Evolutionary conservation across 1,140 invertebrate genomes (phyloP).

Genomic region (Pseudomyrmex gracilis): DNA sequence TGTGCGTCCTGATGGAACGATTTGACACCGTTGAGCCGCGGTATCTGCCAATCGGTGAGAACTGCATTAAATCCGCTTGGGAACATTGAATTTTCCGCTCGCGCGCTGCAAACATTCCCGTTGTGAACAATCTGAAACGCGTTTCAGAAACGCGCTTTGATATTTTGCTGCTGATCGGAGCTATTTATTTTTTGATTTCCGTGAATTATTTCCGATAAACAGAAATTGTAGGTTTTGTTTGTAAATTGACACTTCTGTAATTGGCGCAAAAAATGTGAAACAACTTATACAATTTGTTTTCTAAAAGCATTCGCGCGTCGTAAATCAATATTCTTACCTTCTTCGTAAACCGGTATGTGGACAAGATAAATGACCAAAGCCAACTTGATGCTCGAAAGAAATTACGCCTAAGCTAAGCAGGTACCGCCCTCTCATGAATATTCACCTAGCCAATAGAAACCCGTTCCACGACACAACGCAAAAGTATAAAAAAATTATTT

Average conservation of each 20-base stretch:
- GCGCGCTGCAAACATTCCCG: constrained; percentile 22
- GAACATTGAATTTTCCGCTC: constrained; percentile 71
- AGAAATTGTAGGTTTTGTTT: background rate
- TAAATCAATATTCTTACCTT: constrained; percentile 17
- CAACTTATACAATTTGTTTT: background rate
- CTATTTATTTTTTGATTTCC: background rate
- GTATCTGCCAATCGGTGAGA: constrained; percentile 74
- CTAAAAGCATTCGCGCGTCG: background rate
- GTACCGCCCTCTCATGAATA: constrained; percentile 51
- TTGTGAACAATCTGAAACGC: constrained; percentile 36
- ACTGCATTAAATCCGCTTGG: constrained; percentile 71
- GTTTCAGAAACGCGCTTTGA: background rate
- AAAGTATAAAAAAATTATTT: constrained; percentile 33
- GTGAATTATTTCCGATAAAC: constrained; percentile 9
- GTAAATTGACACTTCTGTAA: background rate
- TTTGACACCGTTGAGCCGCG: constrained; percentile 69
- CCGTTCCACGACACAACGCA: constrained; percentile 2
- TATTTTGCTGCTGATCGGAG: constrained; percentile 1
- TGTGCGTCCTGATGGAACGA: constrained; percentile 67
- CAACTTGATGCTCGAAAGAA: constrained; percentile 23
- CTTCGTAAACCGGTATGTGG: constrained; percentile 19
- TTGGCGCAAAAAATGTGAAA: background rate
- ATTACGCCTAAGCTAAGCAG: constrained; percentile 40
- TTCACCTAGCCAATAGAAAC: constrained; percentile 41
- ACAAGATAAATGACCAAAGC: constrained; percentile 50